Evolutionary conservation across 2,113 vertebrate species (phyloP).

Genomic region (Phaethon lepturus): DNA sequence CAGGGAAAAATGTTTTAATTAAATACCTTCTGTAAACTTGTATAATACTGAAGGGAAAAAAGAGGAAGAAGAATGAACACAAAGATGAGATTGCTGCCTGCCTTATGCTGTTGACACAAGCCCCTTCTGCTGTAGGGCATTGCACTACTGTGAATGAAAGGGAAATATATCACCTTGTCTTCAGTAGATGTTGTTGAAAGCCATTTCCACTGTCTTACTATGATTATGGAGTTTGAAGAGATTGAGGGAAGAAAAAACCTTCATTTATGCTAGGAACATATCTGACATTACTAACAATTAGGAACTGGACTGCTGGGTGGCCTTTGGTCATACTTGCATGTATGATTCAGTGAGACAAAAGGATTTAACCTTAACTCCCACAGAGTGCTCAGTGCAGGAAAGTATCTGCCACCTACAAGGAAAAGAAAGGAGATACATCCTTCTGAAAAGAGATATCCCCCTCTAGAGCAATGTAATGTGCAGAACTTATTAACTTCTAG

Average conservation of each 20-base stretch:
- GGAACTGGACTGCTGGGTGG: not conserved
- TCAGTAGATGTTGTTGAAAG: not conserved
- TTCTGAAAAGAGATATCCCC: not conserved
- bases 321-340: not conserved
- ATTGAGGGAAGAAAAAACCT: not conserved
- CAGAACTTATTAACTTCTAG: not conserved
- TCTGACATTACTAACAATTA: not conserved
- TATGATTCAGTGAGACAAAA: not conserved
- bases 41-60: not conserved
- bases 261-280: not conserved
- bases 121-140: not conserved
- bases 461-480: not conserved
- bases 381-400: not conserved
- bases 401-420: not conserved
- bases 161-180: not conserved
- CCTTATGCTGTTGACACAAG: not conserved
- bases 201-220: not conserved
- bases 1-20: not conserved
- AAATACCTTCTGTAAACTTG: not conserved
- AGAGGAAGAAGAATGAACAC: not conserved
- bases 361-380: not conserved
- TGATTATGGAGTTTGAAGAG: not conserved
- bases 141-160: not conserved
- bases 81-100: not conserved
- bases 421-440: not conserved